These are phyloP conservation scores for Phania funesta DNA, from an alignment of 2,888 invertebrate species.

Conservation along the genomic window DNA sequence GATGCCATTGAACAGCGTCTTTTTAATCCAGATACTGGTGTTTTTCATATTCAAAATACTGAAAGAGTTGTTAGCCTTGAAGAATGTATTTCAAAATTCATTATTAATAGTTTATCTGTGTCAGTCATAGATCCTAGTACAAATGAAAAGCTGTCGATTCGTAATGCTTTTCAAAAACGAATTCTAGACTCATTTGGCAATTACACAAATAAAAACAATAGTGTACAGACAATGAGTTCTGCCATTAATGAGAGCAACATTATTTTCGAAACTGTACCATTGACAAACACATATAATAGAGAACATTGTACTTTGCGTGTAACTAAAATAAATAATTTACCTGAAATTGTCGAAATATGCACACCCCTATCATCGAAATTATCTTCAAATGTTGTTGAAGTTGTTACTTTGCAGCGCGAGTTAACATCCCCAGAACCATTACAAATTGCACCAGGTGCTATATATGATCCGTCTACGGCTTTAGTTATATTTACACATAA, in stretches of 20 bases:
- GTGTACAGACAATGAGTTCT: conserved; percentile 85
- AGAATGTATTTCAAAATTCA: conserved; percentile 91
- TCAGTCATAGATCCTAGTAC: conserved; percentile 89
- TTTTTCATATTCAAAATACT: conserved; percentile 92
- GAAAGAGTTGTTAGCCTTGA: conserved; percentile 91
- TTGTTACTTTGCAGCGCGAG: conserved; percentile 80
- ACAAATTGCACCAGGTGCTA: conserved; percentile 86
- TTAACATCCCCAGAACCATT: conserved; percentile 84
- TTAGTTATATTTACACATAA: conserved; percentile 87
- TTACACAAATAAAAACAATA: conserved; percentile 83
- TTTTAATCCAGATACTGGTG: conserved; percentile 90
- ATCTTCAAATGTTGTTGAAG: conserved; percentile 81
- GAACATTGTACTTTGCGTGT: conserved; percentile 86
- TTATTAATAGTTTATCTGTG: conserved; percentile 92
- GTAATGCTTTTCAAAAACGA: conserved; percentile 88
- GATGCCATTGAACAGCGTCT: conserved; percentile 91
- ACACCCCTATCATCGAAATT: conserved; percentile 81
- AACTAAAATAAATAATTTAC: conserved; percentile 86
- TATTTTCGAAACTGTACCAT: conserved; percentile 82
- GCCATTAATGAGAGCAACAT: conserved; percentile 86
- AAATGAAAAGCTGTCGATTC: conserved; percentile 85
- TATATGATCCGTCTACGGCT: conserved; percentile 89
- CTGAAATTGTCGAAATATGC: conserved; percentile 87
- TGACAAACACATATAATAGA: conserved; percentile 77
- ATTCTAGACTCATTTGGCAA: conserved; percentile 90